Evolutionary conservation across 2,113 vertebrate species (phyloP).

Genomic region (Pomatostomus ruficeps): DNA sequence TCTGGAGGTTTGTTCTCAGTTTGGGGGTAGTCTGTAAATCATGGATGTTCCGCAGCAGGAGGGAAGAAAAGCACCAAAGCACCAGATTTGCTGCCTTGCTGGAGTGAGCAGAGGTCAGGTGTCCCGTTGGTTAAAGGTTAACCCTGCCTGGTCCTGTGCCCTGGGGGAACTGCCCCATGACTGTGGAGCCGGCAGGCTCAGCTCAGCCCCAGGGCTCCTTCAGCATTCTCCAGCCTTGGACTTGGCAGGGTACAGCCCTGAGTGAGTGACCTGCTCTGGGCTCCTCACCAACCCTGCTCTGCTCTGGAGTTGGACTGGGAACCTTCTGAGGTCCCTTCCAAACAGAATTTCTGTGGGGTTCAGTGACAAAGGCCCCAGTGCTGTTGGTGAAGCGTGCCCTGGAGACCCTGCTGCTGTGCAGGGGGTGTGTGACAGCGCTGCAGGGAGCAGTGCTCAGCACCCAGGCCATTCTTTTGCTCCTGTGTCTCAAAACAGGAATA

Average conservation of each 20-base stretch:
- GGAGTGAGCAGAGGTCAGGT: background rate
- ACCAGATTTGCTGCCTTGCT: background rate
- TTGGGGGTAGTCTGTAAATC: background rate
- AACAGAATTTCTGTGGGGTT: background rate
- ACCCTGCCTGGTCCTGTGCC: background rate
- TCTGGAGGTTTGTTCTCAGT: background rate
- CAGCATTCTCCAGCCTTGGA: background rate
- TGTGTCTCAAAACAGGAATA: background rate
- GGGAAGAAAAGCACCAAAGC: background rate
- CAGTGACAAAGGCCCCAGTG: background rate
- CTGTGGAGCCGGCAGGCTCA: background rate
- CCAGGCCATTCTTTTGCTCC: background rate
- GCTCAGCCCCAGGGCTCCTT: background rate
- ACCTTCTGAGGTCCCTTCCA: background rate
- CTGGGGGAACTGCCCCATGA: fast-evolving
- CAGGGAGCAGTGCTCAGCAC: background rate
- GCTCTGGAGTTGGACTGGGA: background rate
- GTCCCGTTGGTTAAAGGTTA: background rate
- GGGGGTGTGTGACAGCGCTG: background rate
- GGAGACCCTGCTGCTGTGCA: background rate
- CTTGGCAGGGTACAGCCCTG: background rate
- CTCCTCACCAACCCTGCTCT: background rate
- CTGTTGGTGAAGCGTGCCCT: background rate
- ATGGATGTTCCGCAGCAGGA: background rate
- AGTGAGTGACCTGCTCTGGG: background rate